Evolutionary conservation across 2,888 invertebrate genomes (phyloP).

Genomic region (Tubulanus polymorphus): DNA sequence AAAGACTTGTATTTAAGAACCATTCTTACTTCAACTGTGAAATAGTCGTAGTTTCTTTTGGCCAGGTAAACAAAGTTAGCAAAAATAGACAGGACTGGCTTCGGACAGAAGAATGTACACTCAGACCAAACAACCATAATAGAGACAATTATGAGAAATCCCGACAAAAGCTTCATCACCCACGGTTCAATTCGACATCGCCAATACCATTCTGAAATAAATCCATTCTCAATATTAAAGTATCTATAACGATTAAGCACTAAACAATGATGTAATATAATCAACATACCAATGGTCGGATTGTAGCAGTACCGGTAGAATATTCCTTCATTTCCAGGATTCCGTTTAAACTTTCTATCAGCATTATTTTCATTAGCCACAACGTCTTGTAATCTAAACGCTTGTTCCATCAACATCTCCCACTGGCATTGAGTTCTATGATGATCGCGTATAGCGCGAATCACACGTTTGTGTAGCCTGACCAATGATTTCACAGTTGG

Average conservation of each 20-base stretch:
- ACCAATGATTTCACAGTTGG: conserved; percentile 76
- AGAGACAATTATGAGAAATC: conserved; percentile 71
- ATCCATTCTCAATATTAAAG: neutral
- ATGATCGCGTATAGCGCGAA: conserved; percentile 72
- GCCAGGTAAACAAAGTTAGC: conserved; percentile 88
- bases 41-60: conserved; percentile 79
- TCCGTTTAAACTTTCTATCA: conserved; percentile 27
- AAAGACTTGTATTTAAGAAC: too few species aligned
- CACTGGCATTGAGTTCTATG: conserved; percentile 90
- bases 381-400: conserved; percentile 77
- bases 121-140: conserved; percentile 98
- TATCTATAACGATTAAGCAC: neutral
- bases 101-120: conserved; percentile 91
- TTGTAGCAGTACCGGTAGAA: conserved; percentile 40
- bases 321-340: conserved; percentile 30
- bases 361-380: conserved; percentile 65
- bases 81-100: conserved; percentile 90
- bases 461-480: conserved; percentile 66
- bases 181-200: conserved; percentile 78
- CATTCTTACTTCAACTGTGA: conserved; percentile 78
- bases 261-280: neutral
- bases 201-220: conserved; percentile 88
- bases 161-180: conserved; percentile 64
- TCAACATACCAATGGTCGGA: conserved; percentile 47
- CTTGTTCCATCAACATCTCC: conserved; percentile 75